Percentiles rank a stretch among this genome's conserved stretches.
These are phyloP conservation scores for Leptinotarsa undecemlineata DNA, from an alignment of 1,140 invertebrate species.

Conservation along the genomic window DNA sequence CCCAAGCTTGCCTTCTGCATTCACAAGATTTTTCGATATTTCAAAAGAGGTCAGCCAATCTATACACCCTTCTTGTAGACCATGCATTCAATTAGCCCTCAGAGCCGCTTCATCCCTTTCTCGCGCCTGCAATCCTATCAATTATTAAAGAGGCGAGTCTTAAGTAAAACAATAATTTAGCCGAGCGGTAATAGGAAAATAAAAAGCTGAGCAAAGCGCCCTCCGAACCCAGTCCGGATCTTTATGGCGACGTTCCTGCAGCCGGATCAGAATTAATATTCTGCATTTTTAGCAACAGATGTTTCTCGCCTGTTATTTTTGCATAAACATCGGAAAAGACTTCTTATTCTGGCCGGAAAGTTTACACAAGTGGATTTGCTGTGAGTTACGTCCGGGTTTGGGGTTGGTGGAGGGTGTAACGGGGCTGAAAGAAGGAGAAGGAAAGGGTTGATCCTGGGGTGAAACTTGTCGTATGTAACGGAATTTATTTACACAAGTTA, in stretches of 20 bases:
- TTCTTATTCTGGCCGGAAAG: conserved; percentile 2
- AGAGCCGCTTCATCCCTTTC: conserved; percentile 4
- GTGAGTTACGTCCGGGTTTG: background rate
- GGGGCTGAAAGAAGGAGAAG: background rate
- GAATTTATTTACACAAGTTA: background rate
- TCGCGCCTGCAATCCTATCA: conserved; percentile 45
- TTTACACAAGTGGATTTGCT: conserved; percentile 1
- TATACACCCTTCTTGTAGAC: background rate
- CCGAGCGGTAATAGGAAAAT: conserved; percentile 47
- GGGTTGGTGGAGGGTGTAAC: background rate
- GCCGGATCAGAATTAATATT: conserved; percentile 47
- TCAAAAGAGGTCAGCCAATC: too few species aligned
- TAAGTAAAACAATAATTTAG: conserved; percentile 51
- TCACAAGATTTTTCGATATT: too few species aligned
- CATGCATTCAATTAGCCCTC: conserved; percentile 8
- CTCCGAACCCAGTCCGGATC: conserved; percentile 12
- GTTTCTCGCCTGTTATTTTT: conserved; percentile 46
- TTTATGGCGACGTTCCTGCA: conserved; percentile 40
- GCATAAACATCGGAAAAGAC: conserved; percentile 37
- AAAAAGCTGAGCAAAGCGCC: conserved; percentile 36
- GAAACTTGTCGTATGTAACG: too few species aligned
- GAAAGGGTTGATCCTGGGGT: too few species aligned
- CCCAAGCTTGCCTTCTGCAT: too few species aligned
- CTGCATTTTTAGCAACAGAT: conserved; percentile 47
- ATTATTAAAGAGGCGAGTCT: conserved; percentile 49